phyloP scores from a whole-genome alignment of 2,797 vertebrate species.

The Pachyuromys duprasi region DNA sequence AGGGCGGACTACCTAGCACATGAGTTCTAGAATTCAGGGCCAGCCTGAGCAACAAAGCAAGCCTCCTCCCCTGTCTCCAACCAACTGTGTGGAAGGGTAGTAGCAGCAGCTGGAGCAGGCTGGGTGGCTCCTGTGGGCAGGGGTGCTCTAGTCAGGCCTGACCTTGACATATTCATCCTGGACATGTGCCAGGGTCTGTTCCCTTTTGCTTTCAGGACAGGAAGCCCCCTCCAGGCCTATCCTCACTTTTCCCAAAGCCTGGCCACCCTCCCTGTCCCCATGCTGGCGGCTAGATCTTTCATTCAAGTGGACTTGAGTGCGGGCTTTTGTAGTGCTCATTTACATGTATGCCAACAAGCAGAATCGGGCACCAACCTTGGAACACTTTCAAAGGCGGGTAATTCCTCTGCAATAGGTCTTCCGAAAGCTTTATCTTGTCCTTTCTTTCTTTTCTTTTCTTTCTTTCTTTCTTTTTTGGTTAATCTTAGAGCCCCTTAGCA shows the following conservation, averaged over 20 bases:
- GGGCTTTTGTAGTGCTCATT: conserved; percentile 95
- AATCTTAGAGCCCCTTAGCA: conserved; percentile 97
- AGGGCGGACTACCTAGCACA: not conserved
- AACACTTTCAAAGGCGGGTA: conserved; percentile 98
- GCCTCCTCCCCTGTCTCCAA: not conserved
- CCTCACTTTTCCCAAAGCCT: conserved; percentile 61
- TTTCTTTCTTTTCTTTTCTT: conserved; percentile 86
- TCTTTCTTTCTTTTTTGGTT: conserved; percentile 92
- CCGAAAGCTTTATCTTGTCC: conserved; percentile 99
- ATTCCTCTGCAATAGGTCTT: conserved; percentile 99
- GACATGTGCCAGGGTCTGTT: not conserved
- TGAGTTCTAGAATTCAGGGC: not conserved
- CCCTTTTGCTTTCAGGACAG: conserved; percentile 67
- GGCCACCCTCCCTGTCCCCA: conserved; percentile 83
- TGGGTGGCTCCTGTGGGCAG: not conserved
- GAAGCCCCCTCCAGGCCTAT: conserved; percentile 71
- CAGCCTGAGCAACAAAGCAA: not conserved
- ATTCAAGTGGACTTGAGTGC: conserved; percentile 94
- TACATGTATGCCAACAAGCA: conserved; percentile 99
- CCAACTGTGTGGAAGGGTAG: not conserved
- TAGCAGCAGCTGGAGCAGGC: not conserved
- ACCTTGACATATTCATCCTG: not conserved
- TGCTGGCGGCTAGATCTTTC: conserved; percentile 87
- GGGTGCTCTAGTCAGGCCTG: not conserved
- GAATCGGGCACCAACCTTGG: conserved; percentile 99